phyloP scores from a whole-genome alignment of 2,797 vertebrate genomes.

The Ctenochaetus hawaiiensis region DNA sequence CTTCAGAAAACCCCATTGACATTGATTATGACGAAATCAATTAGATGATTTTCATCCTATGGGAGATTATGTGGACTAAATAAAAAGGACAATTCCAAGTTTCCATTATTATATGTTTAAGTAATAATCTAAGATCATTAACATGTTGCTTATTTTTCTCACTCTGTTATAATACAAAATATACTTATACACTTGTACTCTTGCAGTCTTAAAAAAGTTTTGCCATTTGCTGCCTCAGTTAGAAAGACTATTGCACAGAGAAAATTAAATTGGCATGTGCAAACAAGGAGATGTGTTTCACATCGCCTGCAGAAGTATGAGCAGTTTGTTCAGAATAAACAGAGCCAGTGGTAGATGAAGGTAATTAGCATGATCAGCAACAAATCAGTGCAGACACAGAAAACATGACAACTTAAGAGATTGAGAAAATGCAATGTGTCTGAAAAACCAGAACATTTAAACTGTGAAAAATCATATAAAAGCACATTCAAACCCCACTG shows the following conservation, averaged over 20 bases:
- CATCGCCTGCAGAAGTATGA: neutral
- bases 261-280: conserved; percentile 25
- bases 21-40: conserved; percentile 52
- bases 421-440: neutral
- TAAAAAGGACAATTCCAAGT: conserved; percentile 34
- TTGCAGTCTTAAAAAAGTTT: conserved; percentile 9
- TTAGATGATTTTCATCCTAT: conserved; percentile 35
- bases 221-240: conserved; percentile 21
- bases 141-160: conserved; percentile 9
- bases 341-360: conserved; percentile 6
- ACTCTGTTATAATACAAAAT: conserved; percentile 29
- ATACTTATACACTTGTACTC: neutral
- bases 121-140: conserved; percentile 28
- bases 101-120: conserved; percentile 20
- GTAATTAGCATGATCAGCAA: conserved; percentile 29
- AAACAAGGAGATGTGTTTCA: conserved; percentile 12
- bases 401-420: neutral
- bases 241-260: conserved; percentile 16
- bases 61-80: conserved; percentile 30
- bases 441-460: neutral
- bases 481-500: neutral
- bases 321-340: conserved; percentile 16
- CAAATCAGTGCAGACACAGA: conserved; percentile 7
- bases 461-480: neutral
- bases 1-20: conserved; percentile 29